Percentiles rank a stretch among this genome's conserved stretches.
phyloP scores from a whole-genome alignment of 2,797 vertebrate genomes.

The Urocyon cinereoargenteus region DNA sequence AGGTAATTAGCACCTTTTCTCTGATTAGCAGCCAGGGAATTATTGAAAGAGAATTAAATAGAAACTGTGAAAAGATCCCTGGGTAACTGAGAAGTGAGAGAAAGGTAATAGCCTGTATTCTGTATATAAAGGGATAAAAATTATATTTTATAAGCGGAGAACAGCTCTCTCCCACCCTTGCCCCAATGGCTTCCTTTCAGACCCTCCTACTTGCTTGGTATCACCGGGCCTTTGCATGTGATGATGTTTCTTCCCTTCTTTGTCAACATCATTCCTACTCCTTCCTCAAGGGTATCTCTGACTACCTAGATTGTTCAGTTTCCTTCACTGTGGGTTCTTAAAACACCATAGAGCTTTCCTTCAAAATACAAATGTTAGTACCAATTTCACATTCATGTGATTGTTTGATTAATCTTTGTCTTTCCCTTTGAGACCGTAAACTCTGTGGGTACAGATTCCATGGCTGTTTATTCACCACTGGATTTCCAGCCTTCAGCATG shows the following conservation, averaged over 20 bases:
- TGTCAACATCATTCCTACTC: neutral
- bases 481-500: neutral
- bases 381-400: neutral
- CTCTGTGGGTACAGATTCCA: neutral
- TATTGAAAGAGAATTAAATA: conserved; percentile 74
- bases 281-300: neutral
- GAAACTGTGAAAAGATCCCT: conserved; percentile 75
- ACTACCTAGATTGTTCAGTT: neutral
- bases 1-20: conserved; percentile 77
- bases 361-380: neutral
- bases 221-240: conserved; percentile 43
- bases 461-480: neutral
- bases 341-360: neutral
- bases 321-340: neutral
- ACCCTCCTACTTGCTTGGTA: neutral
- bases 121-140: neutral
- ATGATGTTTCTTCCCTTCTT: neutral
- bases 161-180: neutral
- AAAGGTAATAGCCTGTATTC: conserved; percentile 26
- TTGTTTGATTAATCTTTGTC: neutral
- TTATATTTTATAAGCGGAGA: neutral
- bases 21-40: conserved; percentile 78
- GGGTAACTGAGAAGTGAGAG: conserved; percentile 56
- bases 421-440: neutral
- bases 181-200: neutral